Conservation (phyloP, 2,113 vertebrate genomes). For the Sarotherodon lohbergeri region DNA sequence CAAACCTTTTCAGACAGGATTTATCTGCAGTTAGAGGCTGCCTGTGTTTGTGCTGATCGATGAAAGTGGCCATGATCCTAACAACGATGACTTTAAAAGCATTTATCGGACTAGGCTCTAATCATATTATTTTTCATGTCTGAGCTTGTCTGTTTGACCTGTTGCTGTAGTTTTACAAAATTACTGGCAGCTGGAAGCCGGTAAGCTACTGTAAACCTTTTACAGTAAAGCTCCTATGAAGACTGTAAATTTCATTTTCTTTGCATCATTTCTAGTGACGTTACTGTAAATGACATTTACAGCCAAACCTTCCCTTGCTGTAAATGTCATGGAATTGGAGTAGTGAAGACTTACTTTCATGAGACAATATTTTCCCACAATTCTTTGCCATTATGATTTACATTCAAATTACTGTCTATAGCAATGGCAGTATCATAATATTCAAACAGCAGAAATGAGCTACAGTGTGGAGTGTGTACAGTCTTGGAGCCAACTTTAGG, state of each 20-base stretch:
- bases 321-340: neutral
- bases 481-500: neutral
- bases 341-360: neutral
- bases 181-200: neutral
- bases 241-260: neutral
- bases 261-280: neutral
- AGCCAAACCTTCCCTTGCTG: neutral
- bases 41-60: rapidly evolving
- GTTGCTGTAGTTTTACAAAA: neutral
- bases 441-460: rapidly evolving
- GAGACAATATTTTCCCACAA: neutral
- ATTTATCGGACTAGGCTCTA: neutral
- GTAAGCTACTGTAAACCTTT: neutral
- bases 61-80: neutral
- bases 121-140: neutral
- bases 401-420: neutral
- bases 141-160: neutral
- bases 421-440: rapidly evolving
- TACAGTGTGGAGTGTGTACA: neutral
- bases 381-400: neutral
- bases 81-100: neutral
- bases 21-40: neutral
- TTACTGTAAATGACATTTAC: neutral
- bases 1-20: neutral
- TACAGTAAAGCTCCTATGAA: neutral